Base-by-base conservation (phyloP, 2,888 invertebrate genomes). In the Bruchidius siliquastri region DNA sequence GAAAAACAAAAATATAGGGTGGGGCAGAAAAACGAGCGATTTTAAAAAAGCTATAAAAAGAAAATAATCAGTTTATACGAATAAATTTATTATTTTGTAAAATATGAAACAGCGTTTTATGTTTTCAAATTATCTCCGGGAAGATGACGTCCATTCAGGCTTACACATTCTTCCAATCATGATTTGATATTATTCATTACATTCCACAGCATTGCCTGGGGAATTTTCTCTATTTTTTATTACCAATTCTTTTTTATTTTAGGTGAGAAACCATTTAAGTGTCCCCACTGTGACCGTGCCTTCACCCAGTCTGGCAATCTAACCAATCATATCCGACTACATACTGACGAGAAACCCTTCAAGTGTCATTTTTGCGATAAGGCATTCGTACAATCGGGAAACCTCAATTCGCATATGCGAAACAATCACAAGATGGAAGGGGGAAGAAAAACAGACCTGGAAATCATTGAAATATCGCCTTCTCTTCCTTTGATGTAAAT, bases 241-340 rank as follows among this genome's bases (percentile, higher is more conserved):
- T 8, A 26, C 26, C 26, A 2, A 26, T 26, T 26, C 2, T 26
- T 26, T 26, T 8, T 26, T 26, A 8, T 49, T 49, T 8, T 67
- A 77, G 81, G 81, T 20, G 86, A 86, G 78, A 82, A 84, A 74
- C 86, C 86, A 0, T 87, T 84, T 73, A 86, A 86, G 77, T 87
- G 86, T 80, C 86, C 86, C 3, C 84, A 86, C 77, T 87, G 86
- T 75, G 86, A 86, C 71, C 79, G 85, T 32, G 85, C 85, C n/a
- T 87, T 87, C 74, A 86, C 86, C 18, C 86, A 87, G 77, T 86
- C 86, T 20, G 86, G 86, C 20, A 86, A 86, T 78, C 77, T 87
- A 13, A 84, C 83, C 76, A 86, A 86, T 80, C 86, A 87, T 75
- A 85, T 87, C 73, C 79, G 86, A 71, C 80, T 87, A 20, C 86